Base-by-base conservation (phyloP, 2,113 vertebrate species). In the human (Homo sapiens) region DNA sequence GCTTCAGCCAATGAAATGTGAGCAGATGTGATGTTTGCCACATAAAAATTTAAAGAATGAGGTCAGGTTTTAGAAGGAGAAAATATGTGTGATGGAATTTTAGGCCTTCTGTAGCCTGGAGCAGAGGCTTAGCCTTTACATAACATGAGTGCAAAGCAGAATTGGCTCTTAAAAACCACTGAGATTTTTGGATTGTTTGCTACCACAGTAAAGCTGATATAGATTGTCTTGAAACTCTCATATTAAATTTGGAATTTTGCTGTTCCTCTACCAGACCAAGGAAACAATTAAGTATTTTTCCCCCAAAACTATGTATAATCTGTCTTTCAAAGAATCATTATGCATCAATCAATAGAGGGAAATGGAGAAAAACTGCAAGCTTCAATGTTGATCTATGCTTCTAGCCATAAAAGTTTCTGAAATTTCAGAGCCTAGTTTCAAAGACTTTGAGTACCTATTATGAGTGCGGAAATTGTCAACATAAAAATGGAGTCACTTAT, bases 291-390 rank as follows among this genome's bases (percentile, higher is more conserved):
- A 72, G 1, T 72, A 32, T 75, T 80, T 80, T 57, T 35, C 12
- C 30, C 35, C 10, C 14, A 9, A 83, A 61, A 68, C 3, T 75
- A 84, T 73, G 5, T 66, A 6, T 43, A 23, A 89, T 40, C 1
- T 89, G 89, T 89, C 17, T 85, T 75, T 40, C 50, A 50, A 75
- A 84, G 22, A 48, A 57, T 84, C 11, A 48, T 86, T 59, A 75
- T 27, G 3, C 2, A 84, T 27, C 17, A n/a, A 38, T 16, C n/a
- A 43, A 27, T 25, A 30, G 43, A 82, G 30, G 14, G 10, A 80
- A 80, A 73, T 40, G 30, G 27, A 55, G 17, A 9, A 18, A 75
- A 72, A 89, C 14, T 75, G 0, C 10, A 75, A 18, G 32, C 12
- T 55, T 55, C 52, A 55, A 2, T 91, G 7, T 55, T 64, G 6